phyloP scores from a whole-genome alignment of 2,797 vertebrate species.

The Aplochiton taeniatus region DNA sequence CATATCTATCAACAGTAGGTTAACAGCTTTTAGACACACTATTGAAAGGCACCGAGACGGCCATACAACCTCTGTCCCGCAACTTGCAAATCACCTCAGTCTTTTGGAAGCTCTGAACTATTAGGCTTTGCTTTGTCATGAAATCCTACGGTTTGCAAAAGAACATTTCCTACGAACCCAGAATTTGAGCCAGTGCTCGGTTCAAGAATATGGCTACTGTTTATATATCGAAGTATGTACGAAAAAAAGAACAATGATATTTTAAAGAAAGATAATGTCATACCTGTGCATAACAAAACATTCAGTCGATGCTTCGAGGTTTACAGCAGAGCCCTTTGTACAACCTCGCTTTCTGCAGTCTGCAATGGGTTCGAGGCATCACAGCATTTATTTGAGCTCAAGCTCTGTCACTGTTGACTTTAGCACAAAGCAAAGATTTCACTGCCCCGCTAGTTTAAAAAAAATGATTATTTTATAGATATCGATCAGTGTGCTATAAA shows the following conservation, averaged over 20 bases:
- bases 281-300: conserved; percentile 74
- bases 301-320: conserved; percentile 67
- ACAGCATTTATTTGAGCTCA: conserved; percentile 97
- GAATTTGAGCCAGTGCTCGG: conserved; percentile 32
- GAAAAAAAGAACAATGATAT: conserved; percentile 16
- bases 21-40: conserved; percentile 44
- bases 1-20: conserved; percentile 53
- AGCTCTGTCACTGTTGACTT: conserved; percentile 97
- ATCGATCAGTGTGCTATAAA: conserved; percentile 97
- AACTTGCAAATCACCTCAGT: conserved; percentile 55
- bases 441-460: conserved; percentile 94
- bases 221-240: neutral
- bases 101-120: conserved; percentile 48
- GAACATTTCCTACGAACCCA: conserved; percentile 53
- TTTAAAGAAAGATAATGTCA: conserved; percentile 46
- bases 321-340: conserved; percentile 71
- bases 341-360: conserved; percentile 74
- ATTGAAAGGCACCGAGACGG: conserved; percentile 46
- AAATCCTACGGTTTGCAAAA: conserved; percentile 47
- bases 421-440: conserved; percentile 99
- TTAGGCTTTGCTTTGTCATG: conserved; percentile 34
- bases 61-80: conserved; percentile 47
- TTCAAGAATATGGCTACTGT: conserved; percentile 7
- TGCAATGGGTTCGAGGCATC: conserved; percentile 83
- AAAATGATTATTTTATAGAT: conserved; percentile 99